Percentiles rank a stretch among this genome's conserved stretches.
These are phyloP conservation scores for Tillus elongatus DNA, from an alignment of 2,888 invertebrate species.

Conservation along the genomic window DNA sequence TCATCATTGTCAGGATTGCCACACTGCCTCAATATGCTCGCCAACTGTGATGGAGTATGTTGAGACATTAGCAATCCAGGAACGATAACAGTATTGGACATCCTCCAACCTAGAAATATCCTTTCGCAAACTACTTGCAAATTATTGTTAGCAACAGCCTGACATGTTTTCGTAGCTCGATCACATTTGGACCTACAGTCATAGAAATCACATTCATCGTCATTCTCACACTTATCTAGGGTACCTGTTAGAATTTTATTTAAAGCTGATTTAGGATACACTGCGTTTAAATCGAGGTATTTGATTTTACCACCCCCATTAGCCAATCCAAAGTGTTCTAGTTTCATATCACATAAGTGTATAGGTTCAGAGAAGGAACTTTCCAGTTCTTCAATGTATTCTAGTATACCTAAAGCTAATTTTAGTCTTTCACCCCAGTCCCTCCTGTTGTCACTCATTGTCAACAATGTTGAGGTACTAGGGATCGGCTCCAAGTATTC, in stretches of 20 bases:
- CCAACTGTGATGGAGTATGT: constrained; percentile 49
- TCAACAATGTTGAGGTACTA: constrained; percentile 45
- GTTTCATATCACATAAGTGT: constrained; percentile 59
- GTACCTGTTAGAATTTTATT: constrained; percentile 43
- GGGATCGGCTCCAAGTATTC: constrained; percentile 53
- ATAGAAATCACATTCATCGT: constrained; percentile 58
- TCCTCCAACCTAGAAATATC: constrained; percentile 55
- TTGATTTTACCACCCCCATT: constrained; percentile 46
- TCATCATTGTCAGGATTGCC: constrained; percentile 47
- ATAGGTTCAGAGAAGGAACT: constrained; percentile 51
- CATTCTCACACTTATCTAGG: constrained; percentile 42
- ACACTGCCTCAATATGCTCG: constrained; percentile 50
- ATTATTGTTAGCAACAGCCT: constrained; percentile 53
- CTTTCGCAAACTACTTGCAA: constrained; percentile 59
- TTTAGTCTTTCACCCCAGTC: constrained; percentile 51
- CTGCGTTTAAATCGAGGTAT: constrained; percentile 55
- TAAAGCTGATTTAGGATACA: constrained; percentile 49
- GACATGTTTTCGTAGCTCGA: constrained; percentile 44
- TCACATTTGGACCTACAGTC: constrained; percentile 59
- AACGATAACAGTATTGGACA: constrained; percentile 51
- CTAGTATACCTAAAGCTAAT: constrained; percentile 51
- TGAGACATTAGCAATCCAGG: constrained; percentile 53
- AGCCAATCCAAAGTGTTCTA: constrained; percentile 55
- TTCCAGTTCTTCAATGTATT: constrained; percentile 52
- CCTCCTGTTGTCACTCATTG: constrained; percentile 45